phyloP scores from a whole-genome alignment of 2,113 vertebrate species.

The Shinisaurus crocodilurus region DNA sequence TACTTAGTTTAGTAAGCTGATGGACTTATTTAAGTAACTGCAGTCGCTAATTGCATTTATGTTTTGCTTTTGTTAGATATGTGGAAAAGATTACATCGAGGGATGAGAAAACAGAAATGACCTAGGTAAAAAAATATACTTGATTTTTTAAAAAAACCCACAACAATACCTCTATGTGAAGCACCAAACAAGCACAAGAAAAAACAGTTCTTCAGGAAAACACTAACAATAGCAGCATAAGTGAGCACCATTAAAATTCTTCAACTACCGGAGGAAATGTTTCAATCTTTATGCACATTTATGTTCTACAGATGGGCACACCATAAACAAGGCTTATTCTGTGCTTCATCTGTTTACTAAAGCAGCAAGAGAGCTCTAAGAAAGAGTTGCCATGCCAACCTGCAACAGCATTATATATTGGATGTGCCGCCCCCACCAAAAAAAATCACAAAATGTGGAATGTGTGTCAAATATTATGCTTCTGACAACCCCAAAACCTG shows the following conservation, averaged over 20 bases:
- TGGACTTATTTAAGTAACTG: conserved; percentile 50
- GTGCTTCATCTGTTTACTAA: conserved; percentile 78
- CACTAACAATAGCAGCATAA: conserved; percentile 43
- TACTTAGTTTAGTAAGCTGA: conserved; percentile 1
- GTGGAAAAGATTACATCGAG: conserved; percentile 43
- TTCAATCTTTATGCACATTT: conserved; percentile 48
- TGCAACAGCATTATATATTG: conserved; percentile 70
- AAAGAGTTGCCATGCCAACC: conserved; percentile 83
- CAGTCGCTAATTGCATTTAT: conserved; percentile 44
- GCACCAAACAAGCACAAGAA: background rate
- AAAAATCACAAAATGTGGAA: background rate
- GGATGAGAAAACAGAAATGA: background rate
- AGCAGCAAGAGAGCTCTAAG: conserved; percentile 74
- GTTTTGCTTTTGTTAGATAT: conserved; percentile 52
- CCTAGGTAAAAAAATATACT: background rate
- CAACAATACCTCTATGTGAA: conserved; percentile 3
- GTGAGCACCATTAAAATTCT: conserved; percentile 44
- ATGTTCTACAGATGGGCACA: conserved; percentile 65
- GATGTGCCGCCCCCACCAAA: background rate
- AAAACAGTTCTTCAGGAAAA: conserved; percentile 33
- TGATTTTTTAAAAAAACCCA: background rate
- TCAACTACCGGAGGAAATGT: conserved; percentile 44
- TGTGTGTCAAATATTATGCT: background rate
- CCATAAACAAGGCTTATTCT: conserved; percentile 67
- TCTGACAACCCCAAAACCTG: background rate